These are phyloP conservation scores for Rhopilema esculentum DNA, from an alignment of 30 jellyfish, hydroid and myxozoan species.

Conservation along the genomic window DNA sequence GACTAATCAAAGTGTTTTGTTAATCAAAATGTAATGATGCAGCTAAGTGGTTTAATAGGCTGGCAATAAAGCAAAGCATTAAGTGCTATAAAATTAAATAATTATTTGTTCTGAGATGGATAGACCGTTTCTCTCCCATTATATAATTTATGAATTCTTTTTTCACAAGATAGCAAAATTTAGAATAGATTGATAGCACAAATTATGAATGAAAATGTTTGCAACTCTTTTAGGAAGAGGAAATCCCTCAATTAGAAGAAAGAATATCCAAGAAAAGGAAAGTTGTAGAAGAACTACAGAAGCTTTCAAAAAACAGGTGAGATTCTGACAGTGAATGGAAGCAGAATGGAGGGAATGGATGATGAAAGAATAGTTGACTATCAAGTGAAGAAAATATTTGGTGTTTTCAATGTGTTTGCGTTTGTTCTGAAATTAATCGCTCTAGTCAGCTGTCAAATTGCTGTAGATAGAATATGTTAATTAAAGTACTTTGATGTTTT, in stretches of 20 bases:
- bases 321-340: not conserved
- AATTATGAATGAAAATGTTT: not conserved
- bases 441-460: not conserved
- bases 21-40: no score
- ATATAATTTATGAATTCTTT: no score
- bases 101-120: no score
- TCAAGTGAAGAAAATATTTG: not conserved
- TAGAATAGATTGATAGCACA: no score
- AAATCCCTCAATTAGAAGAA: slow-evolving; percentile 44
- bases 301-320: slow-evolving; percentile 32
- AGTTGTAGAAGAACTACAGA: slow-evolving; percentile 46
- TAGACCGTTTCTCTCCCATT: no score
- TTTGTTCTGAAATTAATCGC: not conserved
- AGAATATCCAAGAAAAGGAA: slow-evolving; percentile 23
- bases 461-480: not conserved
- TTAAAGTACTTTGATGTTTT: not conserved
- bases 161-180: no score
- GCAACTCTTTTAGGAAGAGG: slow-evolving; percentile 22
- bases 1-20: no score
- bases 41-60: no score
- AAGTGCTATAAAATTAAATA: no score
- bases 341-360: not conserved
- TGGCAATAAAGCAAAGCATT: no score
- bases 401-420: not conserved
- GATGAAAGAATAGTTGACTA: not conserved